These are phyloP conservation scores for Cyclargus thomasi DNA, from an alignment of 1,140 invertebrate genomes.

Conservation along the genomic window DNA sequence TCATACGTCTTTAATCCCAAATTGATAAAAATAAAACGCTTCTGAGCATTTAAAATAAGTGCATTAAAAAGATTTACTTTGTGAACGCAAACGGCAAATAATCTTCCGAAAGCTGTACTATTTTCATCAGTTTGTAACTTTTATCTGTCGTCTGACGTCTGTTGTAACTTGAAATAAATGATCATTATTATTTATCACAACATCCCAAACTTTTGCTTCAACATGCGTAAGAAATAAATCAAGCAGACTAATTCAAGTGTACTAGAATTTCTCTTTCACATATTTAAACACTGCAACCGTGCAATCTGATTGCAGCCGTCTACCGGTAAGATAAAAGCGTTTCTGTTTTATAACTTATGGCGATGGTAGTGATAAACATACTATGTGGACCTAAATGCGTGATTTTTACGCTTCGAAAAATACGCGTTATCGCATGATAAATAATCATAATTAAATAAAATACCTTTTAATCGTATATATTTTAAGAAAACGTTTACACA, in stretches of 20 bases:
- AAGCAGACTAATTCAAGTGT: not conserved
- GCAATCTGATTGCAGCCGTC: not conserved
- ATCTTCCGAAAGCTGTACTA: too few species aligned
- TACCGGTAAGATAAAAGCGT: not conserved
- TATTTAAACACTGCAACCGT: not conserved
- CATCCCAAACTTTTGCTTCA: not conserved
- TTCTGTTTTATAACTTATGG: not conserved
- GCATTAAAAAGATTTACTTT: too few species aligned
- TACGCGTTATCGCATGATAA: not conserved
- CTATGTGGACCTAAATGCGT: not conserved
- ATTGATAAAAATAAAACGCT: too few species aligned
- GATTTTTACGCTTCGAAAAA: not conserved
- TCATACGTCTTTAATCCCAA: too few species aligned
- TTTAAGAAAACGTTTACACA: too few species aligned
- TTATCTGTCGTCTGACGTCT: too few species aligned
- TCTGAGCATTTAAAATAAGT: too few species aligned
- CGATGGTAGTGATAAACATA: not conserved
- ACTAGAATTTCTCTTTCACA: not conserved
- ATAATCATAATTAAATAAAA: not conserved
- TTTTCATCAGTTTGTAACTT: too few species aligned
- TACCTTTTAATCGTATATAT: not conserved
- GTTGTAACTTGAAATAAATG: too few species aligned
- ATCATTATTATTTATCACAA: too few species aligned
- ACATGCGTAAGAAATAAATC: not conserved
- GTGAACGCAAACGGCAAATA: too few species aligned